A percentile compares a stretch with the other conserved stretches of the same genome.
These are phyloP conservation scores for Podargus strigoides DNA, from an alignment of 2,797 vertebrate species.

Conservation along the genomic window DNA sequence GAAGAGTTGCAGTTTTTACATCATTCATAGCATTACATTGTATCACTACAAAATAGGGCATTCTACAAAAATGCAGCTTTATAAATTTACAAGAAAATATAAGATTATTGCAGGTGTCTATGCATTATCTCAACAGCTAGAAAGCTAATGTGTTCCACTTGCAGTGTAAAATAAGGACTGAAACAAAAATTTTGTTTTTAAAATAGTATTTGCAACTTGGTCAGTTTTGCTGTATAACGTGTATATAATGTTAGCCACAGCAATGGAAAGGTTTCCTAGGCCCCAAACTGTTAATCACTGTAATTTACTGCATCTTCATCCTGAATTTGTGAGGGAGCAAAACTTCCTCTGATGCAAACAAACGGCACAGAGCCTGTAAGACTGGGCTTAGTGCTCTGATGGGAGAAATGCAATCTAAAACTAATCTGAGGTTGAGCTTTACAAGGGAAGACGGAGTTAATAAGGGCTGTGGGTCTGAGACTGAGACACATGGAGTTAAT, in stretches of 20 bases:
- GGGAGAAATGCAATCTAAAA: background rate
- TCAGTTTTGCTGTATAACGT: background rate
- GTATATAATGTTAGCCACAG: background rate
- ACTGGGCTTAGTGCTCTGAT: background rate
- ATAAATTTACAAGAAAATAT: background rate
- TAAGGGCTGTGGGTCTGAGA: background rate
- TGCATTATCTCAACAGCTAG: background rate
- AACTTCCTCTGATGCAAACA: background rate
- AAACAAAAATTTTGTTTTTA: background rate
- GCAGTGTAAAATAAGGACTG: background rate
- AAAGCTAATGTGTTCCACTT: background rate
- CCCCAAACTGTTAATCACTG: background rate
- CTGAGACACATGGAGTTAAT: background rate
- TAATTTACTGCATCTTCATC: background rate
- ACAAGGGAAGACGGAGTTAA: background rate
- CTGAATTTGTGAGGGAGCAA: background rate
- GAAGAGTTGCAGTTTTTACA: background rate
- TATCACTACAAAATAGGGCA: background rate
- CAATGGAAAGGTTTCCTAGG: rapidly evolving
- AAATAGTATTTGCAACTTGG: background rate
- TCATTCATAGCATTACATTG: background rate
- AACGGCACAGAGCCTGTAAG: background rate
- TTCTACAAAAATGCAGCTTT: background rate
- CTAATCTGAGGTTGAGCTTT: background rate
- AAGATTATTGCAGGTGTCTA: background rate